A percentile compares a stretch with the other conserved stretches of the same genome.
Evolutionary conservation across 2,888 invertebrate species (phyloP).

Genomic region (Theodoxus fluviatilis): DNA sequence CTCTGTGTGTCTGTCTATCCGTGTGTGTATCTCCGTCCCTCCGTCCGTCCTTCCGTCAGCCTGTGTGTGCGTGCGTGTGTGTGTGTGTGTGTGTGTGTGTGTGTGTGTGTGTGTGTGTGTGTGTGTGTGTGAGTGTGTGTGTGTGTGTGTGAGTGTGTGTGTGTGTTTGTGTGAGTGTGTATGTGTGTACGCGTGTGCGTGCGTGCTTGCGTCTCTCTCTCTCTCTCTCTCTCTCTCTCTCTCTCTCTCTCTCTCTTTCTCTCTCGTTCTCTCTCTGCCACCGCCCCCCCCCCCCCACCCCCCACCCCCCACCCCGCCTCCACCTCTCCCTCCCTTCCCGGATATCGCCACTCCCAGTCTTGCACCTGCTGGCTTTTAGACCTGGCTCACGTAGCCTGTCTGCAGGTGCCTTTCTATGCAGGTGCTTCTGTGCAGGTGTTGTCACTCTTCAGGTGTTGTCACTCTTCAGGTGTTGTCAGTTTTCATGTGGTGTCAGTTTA

Average conservation of each 20-base stretch:
- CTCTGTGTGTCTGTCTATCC: too few species aligned
- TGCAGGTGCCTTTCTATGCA: too few species aligned
- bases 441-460: too few species aligned
- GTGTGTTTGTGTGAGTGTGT: not conserved
- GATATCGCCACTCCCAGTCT: too few species aligned
- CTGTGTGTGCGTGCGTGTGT: not conserved
- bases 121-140: not conserved
- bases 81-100: not conserved
- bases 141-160: constrained; percentile 18
- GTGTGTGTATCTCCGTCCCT: too few species aligned
- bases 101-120: not conserved
- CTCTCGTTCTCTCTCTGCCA: constrained; percentile 1
- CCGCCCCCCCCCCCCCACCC: not conserved
- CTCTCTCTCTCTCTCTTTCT: not conserved
- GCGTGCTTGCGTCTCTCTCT: not conserved
- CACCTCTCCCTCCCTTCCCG: not conserved
- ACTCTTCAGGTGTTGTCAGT: too few species aligned
- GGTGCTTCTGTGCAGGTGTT: too few species aligned
- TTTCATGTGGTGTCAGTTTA: too few species aligned
- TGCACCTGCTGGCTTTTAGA: too few species aligned
- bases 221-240: not conserved
- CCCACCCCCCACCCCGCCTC: not conserved
- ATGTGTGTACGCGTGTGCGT: not conserved
- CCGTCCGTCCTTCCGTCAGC: too few species aligned
- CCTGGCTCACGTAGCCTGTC: too few species aligned